Evolutionary conservation across 2,113 vertebrate genomes (phyloP).

Genomic region (Tauraco erythrolophus): DNA sequence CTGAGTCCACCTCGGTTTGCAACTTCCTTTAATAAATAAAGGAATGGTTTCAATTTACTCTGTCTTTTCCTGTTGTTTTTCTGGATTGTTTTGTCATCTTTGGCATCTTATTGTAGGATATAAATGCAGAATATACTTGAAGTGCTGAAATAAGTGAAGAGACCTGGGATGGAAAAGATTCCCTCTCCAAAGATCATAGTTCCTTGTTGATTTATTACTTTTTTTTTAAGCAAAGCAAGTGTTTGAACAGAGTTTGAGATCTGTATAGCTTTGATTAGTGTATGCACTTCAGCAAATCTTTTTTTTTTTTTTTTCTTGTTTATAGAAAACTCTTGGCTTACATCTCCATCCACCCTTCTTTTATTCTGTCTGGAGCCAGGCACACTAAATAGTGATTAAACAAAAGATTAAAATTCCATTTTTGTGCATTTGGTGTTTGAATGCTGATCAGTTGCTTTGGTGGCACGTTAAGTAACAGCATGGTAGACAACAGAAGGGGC

Average conservation of each 20-base stretch:
- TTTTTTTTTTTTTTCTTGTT: neutral
- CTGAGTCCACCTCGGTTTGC: neutral
- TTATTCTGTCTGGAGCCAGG: constrained; percentile 42
- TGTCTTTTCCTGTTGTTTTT: neutral
- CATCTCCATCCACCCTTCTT: neutral
- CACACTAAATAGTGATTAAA: constrained; percentile 71
- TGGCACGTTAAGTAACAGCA: constrained; percentile 43
- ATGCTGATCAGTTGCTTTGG: constrained; percentile 56
- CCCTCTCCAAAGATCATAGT: neutral
- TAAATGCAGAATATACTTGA: neutral
- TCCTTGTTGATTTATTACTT: neutral
- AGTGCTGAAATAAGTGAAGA: neutral
- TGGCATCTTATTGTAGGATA: neutral
- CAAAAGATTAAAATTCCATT: constrained; percentile 75
- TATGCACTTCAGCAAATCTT: neutral
- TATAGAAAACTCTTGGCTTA: constrained; percentile 31
- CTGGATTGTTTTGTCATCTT: neutral
- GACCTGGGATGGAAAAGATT: neutral
- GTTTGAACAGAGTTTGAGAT: neutral
- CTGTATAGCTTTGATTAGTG: neutral
- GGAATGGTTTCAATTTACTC: neutral
- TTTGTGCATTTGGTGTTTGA: constrained; percentile 64
- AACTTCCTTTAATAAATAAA: neutral
- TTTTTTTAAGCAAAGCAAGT: neutral
- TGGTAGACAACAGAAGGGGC: constrained; percentile 60